Conservation (phyloP, 2,113 vertebrate genomes). For the Channa maculata region DNA sequence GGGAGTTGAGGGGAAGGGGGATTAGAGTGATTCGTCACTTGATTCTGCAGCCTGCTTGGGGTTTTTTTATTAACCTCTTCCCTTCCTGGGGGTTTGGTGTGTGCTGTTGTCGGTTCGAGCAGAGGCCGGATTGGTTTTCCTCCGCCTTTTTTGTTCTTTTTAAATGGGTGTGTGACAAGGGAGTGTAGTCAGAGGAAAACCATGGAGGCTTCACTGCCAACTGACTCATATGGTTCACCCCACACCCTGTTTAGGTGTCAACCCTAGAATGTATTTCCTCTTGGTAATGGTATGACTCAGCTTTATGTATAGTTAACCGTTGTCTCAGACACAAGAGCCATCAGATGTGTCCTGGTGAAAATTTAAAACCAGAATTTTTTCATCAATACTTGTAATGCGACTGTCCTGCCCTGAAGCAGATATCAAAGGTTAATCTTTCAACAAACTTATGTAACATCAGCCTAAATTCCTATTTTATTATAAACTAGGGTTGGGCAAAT, state of each 20-base stretch:
- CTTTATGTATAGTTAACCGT: constrained; percentile 53
- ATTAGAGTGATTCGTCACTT: constrained; percentile 79
- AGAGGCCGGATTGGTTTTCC: constrained; percentile 24
- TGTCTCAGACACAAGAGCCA: constrained; percentile 2
- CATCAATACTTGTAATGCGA: no score
- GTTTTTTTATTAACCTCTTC: constrained; percentile 52
- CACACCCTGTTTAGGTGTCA: constrained; percentile 53
- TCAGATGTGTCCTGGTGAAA: constrained; percentile 14
- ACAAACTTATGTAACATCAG: neutral
- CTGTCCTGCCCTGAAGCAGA: neutral
- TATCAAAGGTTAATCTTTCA: neutral
- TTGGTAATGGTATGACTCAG: constrained; percentile 68
- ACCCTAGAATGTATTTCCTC: constrained; percentile 53
- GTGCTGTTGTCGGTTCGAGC: neutral
- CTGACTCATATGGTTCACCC: constrained; percentile 61
- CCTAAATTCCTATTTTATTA: no score
- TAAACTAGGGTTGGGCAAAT: no score
- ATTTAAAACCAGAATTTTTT: constrained; percentile 24
- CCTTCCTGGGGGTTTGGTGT: constrained; percentile 47
- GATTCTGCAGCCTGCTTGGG: constrained; percentile 66
- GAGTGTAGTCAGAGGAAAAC: constrained; percentile 44
- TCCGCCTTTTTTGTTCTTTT: neutral
- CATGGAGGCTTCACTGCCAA: constrained; percentile 9
- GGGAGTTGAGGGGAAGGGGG: constrained; percentile 63
- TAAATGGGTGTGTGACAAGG: constrained; percentile 7